A percentile compares a stretch with the other conserved stretches of the same genome.
Evolutionary conservation across 2,888 invertebrate genomes (phyloP).

Genomic region (Ichneumon xanthorius): DNA sequence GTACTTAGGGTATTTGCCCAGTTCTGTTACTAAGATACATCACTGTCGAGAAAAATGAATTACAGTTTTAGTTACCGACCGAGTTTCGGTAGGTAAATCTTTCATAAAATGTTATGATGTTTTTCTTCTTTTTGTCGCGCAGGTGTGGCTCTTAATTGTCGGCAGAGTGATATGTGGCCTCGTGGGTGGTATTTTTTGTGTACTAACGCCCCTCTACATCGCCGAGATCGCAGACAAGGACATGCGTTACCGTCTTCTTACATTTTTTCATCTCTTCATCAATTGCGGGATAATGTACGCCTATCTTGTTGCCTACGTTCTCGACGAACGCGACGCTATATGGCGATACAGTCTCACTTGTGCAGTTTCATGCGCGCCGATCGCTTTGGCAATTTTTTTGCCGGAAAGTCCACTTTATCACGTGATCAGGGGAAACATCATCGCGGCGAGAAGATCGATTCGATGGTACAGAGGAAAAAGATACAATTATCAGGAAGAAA

Average conservation of each 20-base stretch:
- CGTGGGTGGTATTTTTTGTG: conserved; percentile 75
- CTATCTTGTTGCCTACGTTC: conserved; percentile 71
- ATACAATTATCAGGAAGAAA: conserved; percentile 71
- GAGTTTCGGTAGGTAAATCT: background rate
- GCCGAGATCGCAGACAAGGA: conserved; percentile 77
- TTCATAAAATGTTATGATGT: background rate
- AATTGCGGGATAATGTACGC: conserved; percentile 80
- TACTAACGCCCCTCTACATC: conserved; percentile 78
- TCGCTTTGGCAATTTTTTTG: conserved; percentile 73
- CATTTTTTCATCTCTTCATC: conserved; percentile 78
- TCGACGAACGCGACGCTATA: conserved; percentile 59
- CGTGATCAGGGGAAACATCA: conserved; percentile 71
- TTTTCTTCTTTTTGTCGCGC: conserved; percentile 3
- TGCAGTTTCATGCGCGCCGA: conserved; percentile 73
- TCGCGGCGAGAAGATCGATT: conserved; percentile 73
- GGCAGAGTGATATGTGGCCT: conserved; percentile 79
- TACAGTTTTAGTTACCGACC: background rate
- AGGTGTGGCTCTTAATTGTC: conserved; percentile 72
- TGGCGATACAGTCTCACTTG: conserved; percentile 78
- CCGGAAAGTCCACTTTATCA: conserved; percentile 78
- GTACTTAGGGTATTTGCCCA: too few species aligned
- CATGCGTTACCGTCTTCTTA: conserved; percentile 74
- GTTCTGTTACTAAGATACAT: too few species aligned
- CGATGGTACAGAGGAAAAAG: conserved; percentile 74
- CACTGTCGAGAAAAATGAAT: background rate